Evolutionary conservation across 2,113 vertebrate species (phyloP).

Genomic region (Henicopernis longicauda): DNA sequence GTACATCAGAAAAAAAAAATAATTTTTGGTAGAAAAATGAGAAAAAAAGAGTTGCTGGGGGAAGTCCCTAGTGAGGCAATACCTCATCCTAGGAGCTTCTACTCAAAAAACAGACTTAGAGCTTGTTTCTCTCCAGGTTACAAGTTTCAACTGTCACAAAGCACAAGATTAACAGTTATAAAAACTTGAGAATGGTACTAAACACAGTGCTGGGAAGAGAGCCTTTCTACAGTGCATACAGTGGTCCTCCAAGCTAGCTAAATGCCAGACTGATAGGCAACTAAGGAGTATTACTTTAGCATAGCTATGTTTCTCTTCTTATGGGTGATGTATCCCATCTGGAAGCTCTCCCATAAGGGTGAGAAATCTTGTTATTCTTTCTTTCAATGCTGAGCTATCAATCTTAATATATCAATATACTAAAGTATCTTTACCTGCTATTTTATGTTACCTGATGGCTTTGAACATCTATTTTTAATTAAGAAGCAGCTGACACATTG

Average conservation of each 20-base stretch:
- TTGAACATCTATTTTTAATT: not conserved
- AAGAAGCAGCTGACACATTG: not conserved
- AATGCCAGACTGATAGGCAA: not conserved
- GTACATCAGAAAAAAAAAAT: not conserved
- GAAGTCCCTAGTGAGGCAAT: not conserved
- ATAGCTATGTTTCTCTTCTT: not conserved
- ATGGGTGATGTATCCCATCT: not conserved
- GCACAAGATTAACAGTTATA: not conserved
- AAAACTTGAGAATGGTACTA: not conserved
- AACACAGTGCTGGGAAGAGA: not conserved
- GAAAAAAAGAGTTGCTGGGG: not conserved
- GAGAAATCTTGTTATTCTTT: not conserved
- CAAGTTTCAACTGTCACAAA: constrained; percentile 17
- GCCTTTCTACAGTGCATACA: not conserved
- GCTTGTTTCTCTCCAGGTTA: constrained; percentile 16
- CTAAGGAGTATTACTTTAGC: constrained; percentile 2
- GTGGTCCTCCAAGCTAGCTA: not conserved
- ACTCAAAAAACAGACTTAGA: constrained; percentile 3
- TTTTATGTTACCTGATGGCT: not conserved
- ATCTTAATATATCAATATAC: not conserved
- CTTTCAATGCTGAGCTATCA: not conserved
- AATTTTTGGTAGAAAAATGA: not conserved
- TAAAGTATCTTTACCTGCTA: constrained; percentile 3
- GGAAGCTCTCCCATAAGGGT: not conserved
- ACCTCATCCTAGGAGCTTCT: not conserved